Evolutionary conservation across 1,140 invertebrate genomes (phyloP), one percentile per base, ranked within the genome.

Genomic region (Tachypleus tridentatus): DNA sequence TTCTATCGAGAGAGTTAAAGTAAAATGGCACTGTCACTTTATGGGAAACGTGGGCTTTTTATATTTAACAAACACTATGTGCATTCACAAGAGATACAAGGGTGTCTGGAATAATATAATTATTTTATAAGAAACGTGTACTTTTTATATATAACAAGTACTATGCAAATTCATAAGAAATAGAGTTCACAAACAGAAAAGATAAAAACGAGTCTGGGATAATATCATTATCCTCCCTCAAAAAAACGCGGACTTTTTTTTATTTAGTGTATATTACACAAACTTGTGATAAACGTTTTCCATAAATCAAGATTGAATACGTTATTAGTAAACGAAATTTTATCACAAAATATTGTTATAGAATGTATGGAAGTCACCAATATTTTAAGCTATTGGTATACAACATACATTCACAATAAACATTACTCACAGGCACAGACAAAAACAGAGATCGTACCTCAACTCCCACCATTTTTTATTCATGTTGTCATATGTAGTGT

Each of bases 401-500:
- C 29, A 29, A 29, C 29, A 29, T 29, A 29, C 29, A 29, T 29
- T 29, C 29, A 29, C 29, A 29, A 29, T 1, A 29, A 29, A 29
- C 29, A 29, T 29, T 29, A 29, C 29, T 29, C 29, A 29, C 29
- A 29, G 29, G 29, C 7, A 93, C 77, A 2, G 29, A 29, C 29
- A 29, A 29, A 29, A 29, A 29, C 29, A 29, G 4, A 89, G 89
- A 74, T 92, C 89, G 65, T 87, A 83, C 53, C 84, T 78, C 69
- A 88, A 82, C 74, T 88, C 81, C 83, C 91, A 91, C 86, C 86
- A 93, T 62, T 86, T 80, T 67, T 84, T 86, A 73, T 93, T 93
- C 73, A 87, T 87, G 50, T 87, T 79, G 4, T 86, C 81, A 3
- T 82, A 76, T 0, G 78, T 77, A 0, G 85, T 85, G 67, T 85